Evolutionary conservation across 2,113 vertebrate genomes (phyloP).

Genomic region (Toxotes chatareus): DNA sequence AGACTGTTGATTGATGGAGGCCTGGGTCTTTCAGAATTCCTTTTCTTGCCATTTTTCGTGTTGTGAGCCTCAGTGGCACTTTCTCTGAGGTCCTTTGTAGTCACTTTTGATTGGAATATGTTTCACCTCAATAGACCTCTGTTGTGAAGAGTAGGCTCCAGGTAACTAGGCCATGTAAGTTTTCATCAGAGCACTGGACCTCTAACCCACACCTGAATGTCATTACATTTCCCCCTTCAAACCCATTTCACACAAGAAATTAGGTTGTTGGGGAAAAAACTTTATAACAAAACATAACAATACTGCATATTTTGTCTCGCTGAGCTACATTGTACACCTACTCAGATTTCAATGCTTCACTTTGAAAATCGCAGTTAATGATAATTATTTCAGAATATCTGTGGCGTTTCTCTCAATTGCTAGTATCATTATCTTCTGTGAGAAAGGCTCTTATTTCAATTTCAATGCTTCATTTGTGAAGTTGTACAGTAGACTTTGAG

Average conservation of each 20-base stretch:
- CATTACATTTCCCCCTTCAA: conserved; percentile 25
- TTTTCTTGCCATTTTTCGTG: conserved; percentile 11
- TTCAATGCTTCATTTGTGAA: conserved; percentile 4
- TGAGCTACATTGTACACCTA: not conserved
- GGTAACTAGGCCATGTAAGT: conserved; percentile 18
- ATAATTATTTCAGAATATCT: conserved; percentile 27
- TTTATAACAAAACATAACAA: conserved; percentile 22
- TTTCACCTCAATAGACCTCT: conserved; percentile 37
- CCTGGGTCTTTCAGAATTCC: conserved; percentile 14
- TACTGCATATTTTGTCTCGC: not conserved
- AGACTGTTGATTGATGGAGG: conserved; percentile 2
- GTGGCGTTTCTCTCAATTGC: conserved; percentile 13
- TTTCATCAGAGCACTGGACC: conserved; percentile 50
- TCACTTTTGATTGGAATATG: conserved; percentile 44
- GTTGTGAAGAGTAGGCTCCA: conserved; percentile 10
- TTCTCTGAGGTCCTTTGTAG: conserved; percentile 12
- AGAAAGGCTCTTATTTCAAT: conserved; percentile 24
- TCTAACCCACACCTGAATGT: conserved; percentile 34
- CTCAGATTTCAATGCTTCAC: conserved; percentile 8
- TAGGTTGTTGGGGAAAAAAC: conserved; percentile 30
- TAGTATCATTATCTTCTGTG: conserved; percentile 13
- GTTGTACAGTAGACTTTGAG: not conserved
- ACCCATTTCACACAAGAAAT: conserved; percentile 26
- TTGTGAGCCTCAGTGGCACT: not conserved
- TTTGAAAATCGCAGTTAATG: conserved; percentile 23